Percentiles rank a stretch among this genome's conserved stretches.
Conservation (phyloP, 2,113 vertebrate genomes). For the Procavia capensis region DNA sequence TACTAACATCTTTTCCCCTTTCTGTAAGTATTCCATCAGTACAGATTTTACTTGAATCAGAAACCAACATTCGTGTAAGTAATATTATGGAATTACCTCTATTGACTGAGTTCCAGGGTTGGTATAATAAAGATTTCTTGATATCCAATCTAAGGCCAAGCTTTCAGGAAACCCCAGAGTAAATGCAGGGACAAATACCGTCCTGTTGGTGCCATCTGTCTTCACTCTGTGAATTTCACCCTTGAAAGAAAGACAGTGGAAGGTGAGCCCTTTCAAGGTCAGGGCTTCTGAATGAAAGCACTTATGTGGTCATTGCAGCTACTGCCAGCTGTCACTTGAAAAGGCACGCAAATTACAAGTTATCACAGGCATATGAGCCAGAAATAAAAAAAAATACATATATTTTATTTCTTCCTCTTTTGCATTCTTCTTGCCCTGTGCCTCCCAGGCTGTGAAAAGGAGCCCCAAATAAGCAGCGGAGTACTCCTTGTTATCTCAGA, state of each 20-base stretch:
- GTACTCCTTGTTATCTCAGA: neutral
- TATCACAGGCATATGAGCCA: neutral
- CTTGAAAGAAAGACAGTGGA: slow-evolving; percentile 82
- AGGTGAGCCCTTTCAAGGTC: neutral
- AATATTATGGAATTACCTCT: slow-evolving; percentile 88
- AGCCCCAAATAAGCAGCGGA: neutral
- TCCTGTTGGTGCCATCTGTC: slow-evolving; percentile 95
- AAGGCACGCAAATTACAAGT: neutral
- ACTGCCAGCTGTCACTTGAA: neutral
- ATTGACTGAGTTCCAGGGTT: slow-evolving; percentile 94
- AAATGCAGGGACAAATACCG: slow-evolving; percentile 93
- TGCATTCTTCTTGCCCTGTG: neutral
- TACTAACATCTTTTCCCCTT: neutral
- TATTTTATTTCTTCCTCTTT: neutral
- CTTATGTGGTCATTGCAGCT: neutral
- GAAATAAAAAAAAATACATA: neutral
- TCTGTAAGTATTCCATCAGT: neutral
- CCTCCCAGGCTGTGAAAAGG: neutral
- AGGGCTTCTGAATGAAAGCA: neutral
- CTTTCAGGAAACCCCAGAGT: slow-evolving; percentile 92
- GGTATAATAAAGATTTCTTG: slow-evolving; percentile 96
- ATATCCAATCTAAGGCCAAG: slow-evolving; percentile 97
- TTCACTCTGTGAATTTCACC: slow-evolving; percentile 97
- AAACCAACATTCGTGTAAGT: neutral
- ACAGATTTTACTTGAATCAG: neutral